phyloP scores from a whole-genome alignment of 30 jellyfish, hydroid and myxozoan genomes.

The Rhopilema esculentum region DNA sequence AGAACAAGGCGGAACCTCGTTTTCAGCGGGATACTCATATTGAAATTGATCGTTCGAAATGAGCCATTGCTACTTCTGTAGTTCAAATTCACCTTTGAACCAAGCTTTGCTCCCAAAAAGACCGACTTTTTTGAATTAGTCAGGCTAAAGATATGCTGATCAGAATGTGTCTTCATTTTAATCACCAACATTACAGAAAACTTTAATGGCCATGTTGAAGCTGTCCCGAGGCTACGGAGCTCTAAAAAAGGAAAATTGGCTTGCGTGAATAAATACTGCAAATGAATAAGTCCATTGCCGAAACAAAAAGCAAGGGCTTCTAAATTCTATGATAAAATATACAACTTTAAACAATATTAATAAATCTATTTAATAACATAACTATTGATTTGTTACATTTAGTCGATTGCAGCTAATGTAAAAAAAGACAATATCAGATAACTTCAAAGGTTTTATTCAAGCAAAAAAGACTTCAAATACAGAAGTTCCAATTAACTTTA shows the following conservation, averaged over 20 bases:
- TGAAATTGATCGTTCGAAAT: constrained; percentile 22
- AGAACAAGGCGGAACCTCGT: constrained; percentile 14
- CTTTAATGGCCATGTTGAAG: constrained; percentile 3
- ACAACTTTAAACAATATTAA: too few species aligned
- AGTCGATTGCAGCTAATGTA: too few species aligned
- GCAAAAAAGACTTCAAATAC: too few species aligned
- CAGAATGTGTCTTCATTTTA: constrained; percentile 3
- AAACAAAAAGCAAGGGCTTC: too few species aligned
- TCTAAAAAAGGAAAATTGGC: neutral
- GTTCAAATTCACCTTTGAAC: constrained; percentile 4
- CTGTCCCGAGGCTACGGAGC: neutral
- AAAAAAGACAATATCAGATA: too few species aligned
- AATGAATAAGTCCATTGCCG: too few species aligned
- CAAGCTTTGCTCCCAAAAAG: constrained; percentile 28
- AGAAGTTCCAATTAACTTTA: too few species aligned
- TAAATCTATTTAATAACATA: too few species aligned
- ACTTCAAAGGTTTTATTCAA: too few species aligned
- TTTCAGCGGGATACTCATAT: neutral
- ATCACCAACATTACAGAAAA: constrained; percentile 11
- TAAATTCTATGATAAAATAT: too few species aligned
- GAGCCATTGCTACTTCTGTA: constrained; percentile 37
- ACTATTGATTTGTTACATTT: too few species aligned
- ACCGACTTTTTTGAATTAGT: constrained; percentile 21
- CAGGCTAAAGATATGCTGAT: constrained; percentile 31
- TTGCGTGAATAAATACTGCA: too few species aligned